phyloP scores from a whole-genome alignment of 2,113 vertebrate genomes.

The Artemisiospiza belli region DNA sequence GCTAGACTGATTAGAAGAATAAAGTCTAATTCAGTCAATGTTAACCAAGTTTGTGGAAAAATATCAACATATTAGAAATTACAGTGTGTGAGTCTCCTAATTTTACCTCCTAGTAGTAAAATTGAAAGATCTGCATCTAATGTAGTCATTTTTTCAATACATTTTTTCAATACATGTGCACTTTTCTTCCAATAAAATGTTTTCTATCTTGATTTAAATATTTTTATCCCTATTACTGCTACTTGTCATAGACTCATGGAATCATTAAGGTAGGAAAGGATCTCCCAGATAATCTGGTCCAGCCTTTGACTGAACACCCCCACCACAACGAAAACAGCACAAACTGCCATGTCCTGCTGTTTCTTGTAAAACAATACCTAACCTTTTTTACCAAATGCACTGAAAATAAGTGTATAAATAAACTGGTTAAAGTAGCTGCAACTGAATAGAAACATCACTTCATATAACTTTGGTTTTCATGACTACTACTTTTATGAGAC shows the following conservation, averaged over 20 bases:
- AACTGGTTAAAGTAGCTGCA: not conserved
- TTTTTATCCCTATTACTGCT: not conserved
- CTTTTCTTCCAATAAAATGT: not conserved
- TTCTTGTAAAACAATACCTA: not conserved
- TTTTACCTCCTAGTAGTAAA: not conserved
- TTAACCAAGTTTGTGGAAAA: not conserved
- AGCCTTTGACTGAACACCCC: not conserved
- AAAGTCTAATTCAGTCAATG: not conserved
- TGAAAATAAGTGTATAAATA: not conserved
- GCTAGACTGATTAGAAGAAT: not conserved
- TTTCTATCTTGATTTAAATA: not conserved
- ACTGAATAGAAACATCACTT: not conserved
- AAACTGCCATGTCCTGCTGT: not conserved
- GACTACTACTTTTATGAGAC: slow-evolving; percentile 19
- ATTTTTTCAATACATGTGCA: not conserved
- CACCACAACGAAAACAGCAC: not conserved
- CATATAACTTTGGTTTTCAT: not conserved
- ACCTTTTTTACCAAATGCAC: not conserved
- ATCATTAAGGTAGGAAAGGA: not conserved
- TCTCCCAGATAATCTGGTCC: too few relatives aligned
- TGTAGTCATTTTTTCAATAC: not conserved
- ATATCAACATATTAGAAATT: not conserved
- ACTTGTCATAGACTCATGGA: not conserved
- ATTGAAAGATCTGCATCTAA: not conserved
- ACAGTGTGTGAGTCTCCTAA: not conserved